Conservation (phyloP, 2,888 invertebrate genomes). For the Hipparchia semele region DNA sequence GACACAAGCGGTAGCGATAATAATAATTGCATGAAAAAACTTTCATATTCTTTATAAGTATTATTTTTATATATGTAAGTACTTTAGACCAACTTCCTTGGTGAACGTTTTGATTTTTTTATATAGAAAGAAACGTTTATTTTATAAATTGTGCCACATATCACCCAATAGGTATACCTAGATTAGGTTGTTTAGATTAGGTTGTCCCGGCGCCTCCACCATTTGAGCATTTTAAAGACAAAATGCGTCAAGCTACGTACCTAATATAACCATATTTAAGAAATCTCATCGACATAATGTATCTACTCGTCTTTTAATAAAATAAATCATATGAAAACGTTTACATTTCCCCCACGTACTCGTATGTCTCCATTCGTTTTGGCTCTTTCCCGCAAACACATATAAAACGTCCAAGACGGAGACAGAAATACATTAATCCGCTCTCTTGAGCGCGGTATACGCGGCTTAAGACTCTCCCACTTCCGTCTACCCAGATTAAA, state of each 20-base stretch:
- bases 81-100: too few species aligned
- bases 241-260: too few species aligned
- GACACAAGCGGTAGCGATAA: slow-evolving; percentile 9
- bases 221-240: too few species aligned
- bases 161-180: too few species aligned
- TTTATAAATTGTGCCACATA: too few species aligned
- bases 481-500: slow-evolving; percentile 59
- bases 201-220: too few species aligned
- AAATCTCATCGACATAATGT: background rate
- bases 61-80: too few species aligned
- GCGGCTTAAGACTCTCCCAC: slow-evolving; percentile 45
- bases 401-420: slow-evolving; percentile 6
- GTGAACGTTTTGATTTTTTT: too few species aligned
- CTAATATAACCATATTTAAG: background rate
- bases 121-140: too few species aligned
- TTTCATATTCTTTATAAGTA: too few species aligned
- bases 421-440: slow-evolving; percentile 35
- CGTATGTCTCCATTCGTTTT: slow-evolving; percentile 4
- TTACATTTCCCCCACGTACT: background rate
- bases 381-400: slow-evolving; percentile 12
- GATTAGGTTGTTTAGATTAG: too few species aligned
- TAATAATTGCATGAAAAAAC: background rate
- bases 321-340: slow-evolving; percentile 12
- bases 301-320: background rate
- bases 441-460: slow-evolving; percentile 38